A percentile compares a stretch with the other conserved stretches of the same genome.
Evolutionary conservation across 2,888 invertebrate species (phyloP).

Genomic region (Elmis aenea): DNA sequence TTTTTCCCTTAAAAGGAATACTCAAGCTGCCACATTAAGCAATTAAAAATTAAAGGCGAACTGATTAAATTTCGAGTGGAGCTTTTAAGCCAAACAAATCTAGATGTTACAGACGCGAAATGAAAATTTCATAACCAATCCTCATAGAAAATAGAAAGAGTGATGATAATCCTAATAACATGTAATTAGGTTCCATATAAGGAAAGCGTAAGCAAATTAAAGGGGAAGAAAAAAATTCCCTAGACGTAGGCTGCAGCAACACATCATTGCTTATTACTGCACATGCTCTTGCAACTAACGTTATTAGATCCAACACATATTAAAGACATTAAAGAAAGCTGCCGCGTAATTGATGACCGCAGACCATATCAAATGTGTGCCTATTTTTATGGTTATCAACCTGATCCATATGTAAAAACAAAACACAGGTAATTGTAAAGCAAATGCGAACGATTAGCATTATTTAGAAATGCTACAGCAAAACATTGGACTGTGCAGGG

Average conservation of each 20-base stretch:
- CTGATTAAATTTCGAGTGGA: too few species aligned
- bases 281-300: conserved; percentile 17
- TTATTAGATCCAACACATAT: conserved; percentile 20
- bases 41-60: too few species aligned
- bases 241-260: conserved; percentile 20
- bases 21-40: too few species aligned
- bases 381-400: conserved; percentile 8
- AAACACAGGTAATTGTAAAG: too few species aligned
- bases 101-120: too few species aligned
- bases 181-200: conserved; percentile 27
- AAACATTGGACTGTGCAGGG: conserved; percentile 5
- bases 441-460: too few species aligned
- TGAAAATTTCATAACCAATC: conserved; percentile 15
- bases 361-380: conserved; percentile 21
- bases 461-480: not conserved
- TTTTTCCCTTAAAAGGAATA: too few species aligned
- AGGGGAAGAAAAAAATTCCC: conserved; percentile 23
- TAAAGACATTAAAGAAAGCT: conserved; percentile 19
- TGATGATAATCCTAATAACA: conserved; percentile 26
- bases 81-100: too few species aligned
- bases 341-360: conserved; percentile 22
- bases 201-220: conserved; percentile 26
- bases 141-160: conserved; percentile 21
- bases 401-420: too few species aligned
- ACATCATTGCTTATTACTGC: conserved; percentile 24